Base-by-base conservation (phyloP, 2,797 vertebrate species). In the Nannoperca obscura region DNA sequence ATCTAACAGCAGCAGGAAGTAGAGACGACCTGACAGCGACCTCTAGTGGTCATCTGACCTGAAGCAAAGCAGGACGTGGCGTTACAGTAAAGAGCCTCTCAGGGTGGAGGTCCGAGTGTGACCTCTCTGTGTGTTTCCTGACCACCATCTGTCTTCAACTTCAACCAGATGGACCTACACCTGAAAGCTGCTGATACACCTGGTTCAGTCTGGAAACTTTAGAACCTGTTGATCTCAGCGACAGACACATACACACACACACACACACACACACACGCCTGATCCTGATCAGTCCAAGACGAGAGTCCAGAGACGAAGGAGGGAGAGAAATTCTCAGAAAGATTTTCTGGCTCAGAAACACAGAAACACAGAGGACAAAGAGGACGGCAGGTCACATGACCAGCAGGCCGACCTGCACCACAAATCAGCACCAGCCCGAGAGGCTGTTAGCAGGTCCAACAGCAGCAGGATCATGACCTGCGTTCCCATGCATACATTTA, bases 331-430 rank as follows among this genome's bases (percentile, higher is more conserved):
- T 32, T 32, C 30, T 32, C 30, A 32, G 30, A 32, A 32, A 32
- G 30, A 32, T 32, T 32, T 32, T 32, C 30, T 32, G n/a, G n/a
- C n/a, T n/a, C 30, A 32, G 30, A 32, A 32, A 30, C 2, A 30
- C 4, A n/a, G n/a, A n/a, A n/a, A n/a, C n/a, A n/a, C n/a, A n/a
- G n/a, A n/a, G 30, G 74, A 86, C 64, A 79, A 44, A 84, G 5
- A 17, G 15, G 6, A 20, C 55, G 15, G 32, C 11, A 3, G 61
- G 24, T 80, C 80, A 80, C 73, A 77, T 59, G 73, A 77, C 61
- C 65, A 24, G 14, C 66, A 52, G 34, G 46, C 1, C 7, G 50
- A 72, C 58, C 62, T n/a, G 65, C 34, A 62, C 27, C 64, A 11
- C 36, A 46, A 36, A 40, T 36, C 15, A 12, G 5, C 15, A 30